These are phyloP conservation scores for Drosophila ogumai DNA, from an alignment of 1,140 invertebrate genomes.

Conservation along the genomic window DNA sequence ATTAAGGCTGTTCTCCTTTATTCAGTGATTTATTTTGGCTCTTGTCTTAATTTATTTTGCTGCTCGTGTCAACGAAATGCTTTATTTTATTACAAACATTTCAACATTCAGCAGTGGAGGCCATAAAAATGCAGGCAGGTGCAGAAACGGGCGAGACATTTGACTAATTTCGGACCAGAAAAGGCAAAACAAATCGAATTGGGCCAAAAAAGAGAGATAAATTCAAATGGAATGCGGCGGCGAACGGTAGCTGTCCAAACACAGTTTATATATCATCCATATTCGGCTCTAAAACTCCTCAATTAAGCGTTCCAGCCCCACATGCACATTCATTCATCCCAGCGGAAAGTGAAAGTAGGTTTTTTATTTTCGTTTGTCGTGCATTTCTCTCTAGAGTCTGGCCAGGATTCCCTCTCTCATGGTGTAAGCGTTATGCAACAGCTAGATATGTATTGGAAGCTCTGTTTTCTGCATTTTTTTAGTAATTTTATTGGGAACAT, in stretches of 20 bases:
- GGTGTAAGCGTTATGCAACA: conserved; percentile 38
- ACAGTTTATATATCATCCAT: conserved; percentile 38
- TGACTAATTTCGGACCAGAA: conserved; percentile 52
- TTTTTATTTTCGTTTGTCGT: conserved; percentile 11
- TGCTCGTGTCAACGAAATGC: conserved; percentile 60
- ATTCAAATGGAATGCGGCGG: conserved; percentile 49
- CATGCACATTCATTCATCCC: conserved; percentile 33
- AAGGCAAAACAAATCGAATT: conserved; percentile 50
- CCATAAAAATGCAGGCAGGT: conserved; percentile 46
- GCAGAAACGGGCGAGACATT: conserved; percentile 37
- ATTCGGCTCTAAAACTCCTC: conserved; percentile 35
- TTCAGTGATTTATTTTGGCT: conserved; percentile 47
- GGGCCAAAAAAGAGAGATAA: conserved; percentile 50
- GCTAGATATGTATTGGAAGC: neutral
- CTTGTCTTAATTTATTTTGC: conserved; percentile 28
- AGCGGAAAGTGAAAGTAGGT: conserved; percentile 71
- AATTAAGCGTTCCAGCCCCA: conserved; percentile 48
- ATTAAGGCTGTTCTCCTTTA: conserved; percentile 44
- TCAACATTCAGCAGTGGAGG: conserved; percentile 41
- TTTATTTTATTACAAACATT: conserved; percentile 59
- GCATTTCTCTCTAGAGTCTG: neutral
- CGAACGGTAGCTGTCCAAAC: conserved; percentile 57
- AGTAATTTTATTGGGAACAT: conserved; percentile 23
- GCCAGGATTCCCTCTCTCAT: conserved; percentile 24
- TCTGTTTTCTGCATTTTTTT: neutral